Evolutionary conservation across 2,888 invertebrate species (phyloP).

Genomic region (Clepsis dumicolana): DNA sequence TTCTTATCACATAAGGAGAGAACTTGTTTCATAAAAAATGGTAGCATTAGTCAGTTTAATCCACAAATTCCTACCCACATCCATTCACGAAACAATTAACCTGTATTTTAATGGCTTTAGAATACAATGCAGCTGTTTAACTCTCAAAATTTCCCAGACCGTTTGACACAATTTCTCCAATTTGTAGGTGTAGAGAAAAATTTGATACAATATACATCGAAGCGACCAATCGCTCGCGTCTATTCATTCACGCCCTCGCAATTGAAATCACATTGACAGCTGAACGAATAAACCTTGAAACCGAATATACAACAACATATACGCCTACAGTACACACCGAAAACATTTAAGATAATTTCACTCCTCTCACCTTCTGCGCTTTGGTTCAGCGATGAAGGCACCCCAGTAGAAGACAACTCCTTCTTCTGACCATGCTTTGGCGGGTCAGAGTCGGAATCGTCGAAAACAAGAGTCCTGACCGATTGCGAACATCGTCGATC

Average conservation of each 20-base stretch:
- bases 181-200: slow-evolving; percentile 21
- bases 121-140: slow-evolving; percentile 19
- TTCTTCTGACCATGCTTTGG: slow-evolving; percentile 77
- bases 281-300: slow-evolving; percentile 75
- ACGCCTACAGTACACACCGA: slow-evolving; percentile 46
- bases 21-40: slow-evolving; percentile 19
- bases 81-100: slow-evolving; percentile 20
- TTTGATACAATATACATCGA: slow-evolving; percentile 16
- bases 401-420: slow-evolving; percentile 68
- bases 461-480: slow-evolving; percentile 91
- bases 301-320: slow-evolving; percentile 57
- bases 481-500: slow-evolving; percentile 89
- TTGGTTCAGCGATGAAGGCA: slow-evolving; percentile 75
- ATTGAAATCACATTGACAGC: slow-evolving; percentile 64
- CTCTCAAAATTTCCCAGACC: slow-evolving; percentile 36
- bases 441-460: slow-evolving; percentile 88
- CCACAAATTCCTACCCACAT: slow-evolving; percentile 34
- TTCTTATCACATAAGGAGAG: slow-evolving; percentile 12
- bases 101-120: slow-evolving; percentile 17
- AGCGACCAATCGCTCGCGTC: slow-evolving; percentile 49
- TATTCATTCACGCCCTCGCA: slow-evolving; percentile 66
- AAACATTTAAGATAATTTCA: slow-evolving; percentile 50
- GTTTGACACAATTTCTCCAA: slow-evolving; percentile 33
- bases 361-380: slow-evolving; percentile 77
- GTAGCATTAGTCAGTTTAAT: slow-evolving; percentile 17